phyloP scores from a whole-genome alignment of 2,888 invertebrate species.

The Phaonia tiefii region DNA sequence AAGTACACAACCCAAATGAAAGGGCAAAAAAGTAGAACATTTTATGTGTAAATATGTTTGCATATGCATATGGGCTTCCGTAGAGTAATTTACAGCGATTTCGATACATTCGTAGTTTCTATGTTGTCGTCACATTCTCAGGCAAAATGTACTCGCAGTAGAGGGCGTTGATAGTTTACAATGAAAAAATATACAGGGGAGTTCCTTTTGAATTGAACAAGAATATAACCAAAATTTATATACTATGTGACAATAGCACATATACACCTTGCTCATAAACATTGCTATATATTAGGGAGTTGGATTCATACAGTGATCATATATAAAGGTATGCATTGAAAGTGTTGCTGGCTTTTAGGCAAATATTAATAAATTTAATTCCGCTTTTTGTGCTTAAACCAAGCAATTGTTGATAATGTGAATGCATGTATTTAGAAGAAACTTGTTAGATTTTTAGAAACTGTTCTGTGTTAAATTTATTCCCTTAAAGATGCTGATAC shows the following conservation, averaged over 20 bases:
- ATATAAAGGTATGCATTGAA: background rate
- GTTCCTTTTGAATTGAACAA: background rate
- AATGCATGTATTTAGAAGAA: too few species aligned
- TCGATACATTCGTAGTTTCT: background rate
- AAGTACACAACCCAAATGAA: slow-evolving; percentile 6
- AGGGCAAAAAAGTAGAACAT: slow-evolving; percentile 6
- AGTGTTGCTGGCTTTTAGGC: background rate
- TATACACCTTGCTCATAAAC: slow-evolving; percentile 32
- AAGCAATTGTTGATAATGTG: too few species aligned
- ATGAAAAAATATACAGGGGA: slow-evolving; percentile 1
- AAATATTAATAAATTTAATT: too few species aligned
- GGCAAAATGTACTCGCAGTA: background rate
- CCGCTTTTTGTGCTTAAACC: too few species aligned
- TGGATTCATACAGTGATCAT: background rate
- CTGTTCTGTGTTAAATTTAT: too few species aligned
- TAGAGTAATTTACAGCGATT: slow-evolving; percentile 27
- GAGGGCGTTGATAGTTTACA: slow-evolving; percentile 4
- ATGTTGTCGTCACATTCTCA: background rate
- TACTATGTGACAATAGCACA: slow-evolving; percentile 24
- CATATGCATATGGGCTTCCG: background rate
- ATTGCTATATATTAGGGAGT: background rate
- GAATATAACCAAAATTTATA: slow-evolving; percentile 34
- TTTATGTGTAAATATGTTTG: slow-evolving; percentile 12
- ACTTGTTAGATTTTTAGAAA: too few species aligned
- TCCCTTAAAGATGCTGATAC: too few species aligned